Percentiles rank a stretch among this genome's conserved stretches.
Conservation (phyloP, 2,797 vertebrate genomes). For the Poecile montanus region DNA sequence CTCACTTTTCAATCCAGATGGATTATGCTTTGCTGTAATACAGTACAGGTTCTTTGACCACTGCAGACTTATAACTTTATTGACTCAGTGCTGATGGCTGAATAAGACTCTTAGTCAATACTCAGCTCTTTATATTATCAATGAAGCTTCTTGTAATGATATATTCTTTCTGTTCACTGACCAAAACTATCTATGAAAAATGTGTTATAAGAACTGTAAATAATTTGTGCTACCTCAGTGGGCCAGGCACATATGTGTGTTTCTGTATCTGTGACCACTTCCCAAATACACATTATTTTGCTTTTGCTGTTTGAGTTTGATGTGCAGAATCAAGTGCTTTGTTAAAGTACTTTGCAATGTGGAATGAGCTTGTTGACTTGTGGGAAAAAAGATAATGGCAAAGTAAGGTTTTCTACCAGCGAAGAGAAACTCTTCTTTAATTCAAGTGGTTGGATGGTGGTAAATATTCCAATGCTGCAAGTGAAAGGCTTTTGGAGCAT, state of each 20-base stretch:
- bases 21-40: neutral
- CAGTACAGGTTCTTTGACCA: neutral
- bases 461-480: neutral
- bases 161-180: neutral
- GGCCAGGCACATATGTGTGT: neutral
- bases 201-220: neutral
- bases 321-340: neutral
- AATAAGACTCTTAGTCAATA: neutral
- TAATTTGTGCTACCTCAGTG: neutral
- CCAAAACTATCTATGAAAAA: neutral
- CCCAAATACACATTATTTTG: neutral
- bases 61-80: neutral
- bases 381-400: neutral
- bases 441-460: neutral
- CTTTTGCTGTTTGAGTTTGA: neutral
- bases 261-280: neutral
- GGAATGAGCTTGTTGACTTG: neutral
- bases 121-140: neutral
- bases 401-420: neutral
- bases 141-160: neutral
- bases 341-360: neutral
- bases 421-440: neutral
- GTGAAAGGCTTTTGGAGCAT: conserved; percentile 3
- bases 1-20: neutral
- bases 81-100: neutral